Percentiles rank a stretch among this genome's conserved stretches.
Conservation (phyloP, 2,888 invertebrate species). For the Trichopoda pennipes region DNA sequence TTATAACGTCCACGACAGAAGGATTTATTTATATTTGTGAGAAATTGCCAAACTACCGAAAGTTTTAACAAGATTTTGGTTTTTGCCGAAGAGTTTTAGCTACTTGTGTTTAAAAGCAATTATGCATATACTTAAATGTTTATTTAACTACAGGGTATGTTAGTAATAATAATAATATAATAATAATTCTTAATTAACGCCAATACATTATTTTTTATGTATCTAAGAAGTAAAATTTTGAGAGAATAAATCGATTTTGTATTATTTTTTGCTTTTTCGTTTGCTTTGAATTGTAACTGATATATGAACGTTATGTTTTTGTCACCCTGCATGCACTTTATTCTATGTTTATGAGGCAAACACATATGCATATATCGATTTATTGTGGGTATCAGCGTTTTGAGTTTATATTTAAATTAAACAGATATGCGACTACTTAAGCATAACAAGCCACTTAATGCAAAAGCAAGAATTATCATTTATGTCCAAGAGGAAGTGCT, state of each 20-base stretch:
- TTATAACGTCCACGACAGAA: neutral
- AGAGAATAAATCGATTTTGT: no score
- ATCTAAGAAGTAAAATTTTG: no score
- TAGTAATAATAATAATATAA: no score
- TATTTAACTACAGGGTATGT: neutral
- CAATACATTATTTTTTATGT: no score
- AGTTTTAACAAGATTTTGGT: constrained; percentile 52
- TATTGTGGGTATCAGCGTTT: neutral
- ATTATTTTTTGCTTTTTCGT: no score
- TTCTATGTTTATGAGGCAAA: neutral
- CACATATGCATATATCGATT: neutral
- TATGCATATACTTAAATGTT: neutral
- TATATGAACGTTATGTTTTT: neutral
- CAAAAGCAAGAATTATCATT: neutral
- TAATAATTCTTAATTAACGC: no score
- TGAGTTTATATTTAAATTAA: neutral
- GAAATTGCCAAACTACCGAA: constrained; percentile 42
- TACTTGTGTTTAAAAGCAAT: constrained; percentile 21
- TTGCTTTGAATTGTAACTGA: no score
- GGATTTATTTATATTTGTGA: constrained; percentile 26
- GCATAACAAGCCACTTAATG: constrained; percentile 3
- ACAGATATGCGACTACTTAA: constrained; percentile 2
- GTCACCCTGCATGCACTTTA: neutral
- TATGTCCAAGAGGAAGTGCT: constrained; percentile 3
- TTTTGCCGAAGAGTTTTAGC: constrained; percentile 16